Evolutionary conservation across 2,888 invertebrate genomes (phyloP), one percentile per base, ranked within the genome.

Genomic region (Phytoseiulus persimilis): DNA sequence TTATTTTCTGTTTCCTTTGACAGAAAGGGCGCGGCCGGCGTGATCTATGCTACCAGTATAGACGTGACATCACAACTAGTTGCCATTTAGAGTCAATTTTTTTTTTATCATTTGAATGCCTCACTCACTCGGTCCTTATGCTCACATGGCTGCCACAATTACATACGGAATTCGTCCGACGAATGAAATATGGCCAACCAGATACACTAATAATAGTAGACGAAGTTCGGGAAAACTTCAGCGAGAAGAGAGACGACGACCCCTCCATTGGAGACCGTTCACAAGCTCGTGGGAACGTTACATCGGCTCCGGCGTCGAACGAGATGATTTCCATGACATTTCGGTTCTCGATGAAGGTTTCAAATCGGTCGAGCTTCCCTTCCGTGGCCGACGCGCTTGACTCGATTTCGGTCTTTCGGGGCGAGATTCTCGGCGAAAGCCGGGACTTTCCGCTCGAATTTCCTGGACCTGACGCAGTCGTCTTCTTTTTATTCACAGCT

Each of bases 21-120:
- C 65, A 87, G n/a, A 87, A n/a, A 87, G 87, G 87, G 87, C 87
- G 87, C 87, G 87, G 87, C 18, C 18, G 65, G 11, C 33, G 87
- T 87, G 87, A 87, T 87, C 32, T 87, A 87, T 87, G 87, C 87
- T 87, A 87, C 87, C 87, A 87, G 87, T 87, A 87, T 87, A 31
- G 45, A 87, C 65, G 65, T 65, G 65, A 65, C 65, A 39, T 39
- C 39, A 39, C 5, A 65, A 65, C 65, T 65, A 65, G 65, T 65
- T 65, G 65, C 65, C 18, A 65, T 65, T 14, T 65, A 65, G 65
- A 65, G 65, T 65, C 65, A 23, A 65, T 65, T 65, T 65, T 65
- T n/a, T 39, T 65, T 65, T 65, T 28, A 65, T 65, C 65, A 65
- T 65, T 65, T 23, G 65, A 65, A 65, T 65, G 65, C 46, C 46